A percentile compares a stretch with the other conserved stretches of the same genome.
Evolutionary conservation across 2,888 invertebrate species (phyloP).

Genomic region (Dioctria rufipes): DNA sequence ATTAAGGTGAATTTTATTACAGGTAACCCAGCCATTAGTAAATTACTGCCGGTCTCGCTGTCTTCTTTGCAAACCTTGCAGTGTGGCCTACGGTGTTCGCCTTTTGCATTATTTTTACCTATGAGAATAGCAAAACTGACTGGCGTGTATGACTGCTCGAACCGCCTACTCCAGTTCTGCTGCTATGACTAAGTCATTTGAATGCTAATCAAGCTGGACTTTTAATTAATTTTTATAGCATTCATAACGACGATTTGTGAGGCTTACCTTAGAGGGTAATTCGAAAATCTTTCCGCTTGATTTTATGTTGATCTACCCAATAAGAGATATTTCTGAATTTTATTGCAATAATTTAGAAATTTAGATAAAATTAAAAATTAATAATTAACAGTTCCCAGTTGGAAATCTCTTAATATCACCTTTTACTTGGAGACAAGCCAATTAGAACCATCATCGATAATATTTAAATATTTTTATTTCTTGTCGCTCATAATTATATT

Average conservation of each 20-base stretch:
- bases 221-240: constrained; percentile 53
- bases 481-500: not conserved
- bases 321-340: not conserved
- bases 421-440: too few species aligned
- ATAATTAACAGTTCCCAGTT: not conserved
- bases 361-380: constrained; percentile 7
- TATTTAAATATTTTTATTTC: not conserved
- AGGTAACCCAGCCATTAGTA: constrained; percentile 31
- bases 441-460: not conserved
- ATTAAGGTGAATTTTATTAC: constrained; percentile 42
- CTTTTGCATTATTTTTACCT: not conserved
- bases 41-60: not conserved
- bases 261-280: constrained; percentile 28
- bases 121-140: not conserved
- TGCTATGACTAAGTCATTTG: constrained; percentile 38
- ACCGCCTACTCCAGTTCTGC: constrained; percentile 37
- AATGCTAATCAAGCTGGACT: constrained; percentile 46
- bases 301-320: not conserved
- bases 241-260: constrained; percentile 48
- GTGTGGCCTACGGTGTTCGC: constrained; percentile 6
- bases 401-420: too few species aligned
- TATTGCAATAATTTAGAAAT: not conserved
- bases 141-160: constrained; percentile 22
- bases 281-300: not conserved
- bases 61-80: constrained; percentile 8